Conservation (phyloP, 2,888 invertebrate genomes). For the Melanostoma scalare region DNA sequence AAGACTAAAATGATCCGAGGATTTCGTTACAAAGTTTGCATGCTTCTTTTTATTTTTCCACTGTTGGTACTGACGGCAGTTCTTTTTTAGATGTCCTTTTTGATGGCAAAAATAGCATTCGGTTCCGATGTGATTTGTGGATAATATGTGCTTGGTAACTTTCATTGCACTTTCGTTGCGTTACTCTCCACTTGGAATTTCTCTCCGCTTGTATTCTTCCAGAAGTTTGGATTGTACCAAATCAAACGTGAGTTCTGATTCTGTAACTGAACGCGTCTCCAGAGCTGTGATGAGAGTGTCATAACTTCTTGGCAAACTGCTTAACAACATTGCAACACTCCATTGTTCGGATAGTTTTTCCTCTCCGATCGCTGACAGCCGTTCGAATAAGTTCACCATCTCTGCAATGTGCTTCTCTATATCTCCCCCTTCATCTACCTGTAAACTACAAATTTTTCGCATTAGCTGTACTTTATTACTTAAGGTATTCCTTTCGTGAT, state of each 20-base stretch:
- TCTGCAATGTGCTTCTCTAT: too few species aligned
- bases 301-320: slow-evolving; percentile 9
- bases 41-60: not conserved
- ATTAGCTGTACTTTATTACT: too few species aligned
- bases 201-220: too few species aligned
- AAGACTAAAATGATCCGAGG: not conserved
- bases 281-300: slow-evolving; percentile 1
- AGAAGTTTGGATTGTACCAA: not conserved
- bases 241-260: not conserved
- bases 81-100: not conserved
- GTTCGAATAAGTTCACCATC: too few species aligned
- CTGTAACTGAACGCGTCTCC: not conserved
- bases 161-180: too few species aligned
- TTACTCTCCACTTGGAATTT: too few species aligned
- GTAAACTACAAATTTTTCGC: not conserved
- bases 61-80: not conserved
- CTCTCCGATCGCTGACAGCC: not conserved
- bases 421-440: slow-evolving; percentile 3
- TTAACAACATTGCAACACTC: slow-evolving; percentile 9
- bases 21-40: too few species aligned
- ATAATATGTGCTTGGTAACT: too few species aligned
- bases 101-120: not conserved
- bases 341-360: not conserved
- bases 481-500: too few species aligned
- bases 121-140: too few species aligned